These are phyloP conservation scores for Gadus macrocephalus DNA, from an alignment of 2,113 vertebrate genomes.

Conservation along the genomic window DNA sequence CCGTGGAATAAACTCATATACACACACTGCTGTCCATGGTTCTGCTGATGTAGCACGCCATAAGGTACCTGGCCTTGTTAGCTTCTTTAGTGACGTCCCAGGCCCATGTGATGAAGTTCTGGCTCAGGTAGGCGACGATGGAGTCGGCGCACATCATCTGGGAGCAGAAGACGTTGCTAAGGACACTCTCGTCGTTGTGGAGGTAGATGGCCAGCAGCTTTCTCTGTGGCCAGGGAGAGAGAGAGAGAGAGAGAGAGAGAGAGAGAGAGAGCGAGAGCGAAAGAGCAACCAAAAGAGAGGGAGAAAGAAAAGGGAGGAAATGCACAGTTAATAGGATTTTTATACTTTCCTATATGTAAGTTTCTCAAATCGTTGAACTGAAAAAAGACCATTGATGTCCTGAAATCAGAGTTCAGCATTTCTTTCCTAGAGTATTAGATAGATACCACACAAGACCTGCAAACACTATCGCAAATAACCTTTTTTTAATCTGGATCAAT, in stretches of 20 bases:
- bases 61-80: slow-evolving; percentile 91
- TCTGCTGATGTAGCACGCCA: not conserved
- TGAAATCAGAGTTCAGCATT: too few species aligned
- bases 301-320: too few species aligned
- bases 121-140: slow-evolving; percentile 97
- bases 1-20: not conserved
- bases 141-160: slow-evolving; percentile 99
- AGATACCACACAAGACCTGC: too few species aligned
- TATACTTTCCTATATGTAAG: too few species aligned
- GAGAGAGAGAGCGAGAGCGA: slow-evolving; percentile 14
- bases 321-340: too few species aligned
- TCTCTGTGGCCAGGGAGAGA: slow-evolving; percentile 75
- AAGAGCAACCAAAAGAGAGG: not conserved
- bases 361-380: too few species aligned
- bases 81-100: slow-evolving; percentile 98
- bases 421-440: too few species aligned
- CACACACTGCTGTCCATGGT: not conserved
- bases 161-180: slow-evolving; percentile 98
- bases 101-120: slow-evolving; percentile 99
- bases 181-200: slow-evolving; percentile 98
- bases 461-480: too few species aligned
- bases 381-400: too few species aligned
- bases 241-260: slow-evolving; percentile 16
- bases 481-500: too few species aligned
- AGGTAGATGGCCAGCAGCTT: slow-evolving; percentile 99